Base-by-base conservation (phyloP, 2,888 invertebrate species). In the Ptychoptera albimana region DNA sequence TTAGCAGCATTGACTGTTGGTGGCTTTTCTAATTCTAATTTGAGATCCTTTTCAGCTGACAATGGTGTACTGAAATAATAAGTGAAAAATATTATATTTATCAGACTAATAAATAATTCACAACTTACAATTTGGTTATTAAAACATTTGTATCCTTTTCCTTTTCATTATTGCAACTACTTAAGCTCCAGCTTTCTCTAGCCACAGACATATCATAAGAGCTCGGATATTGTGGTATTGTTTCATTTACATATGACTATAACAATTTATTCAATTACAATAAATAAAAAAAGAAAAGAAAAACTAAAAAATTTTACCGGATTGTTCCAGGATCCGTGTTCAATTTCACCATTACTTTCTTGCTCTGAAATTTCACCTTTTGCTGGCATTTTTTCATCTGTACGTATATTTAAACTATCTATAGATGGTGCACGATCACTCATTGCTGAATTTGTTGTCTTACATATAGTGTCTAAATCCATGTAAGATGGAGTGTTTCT, bases 371-470 rank as follows among this genome's bases (percentile, higher is more conserved):
- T 72, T 64, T 88, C 88, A 1, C 87, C 87, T 49, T 84, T 74
- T 1, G 87, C 80, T 34, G 88, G 87, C 85, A 88, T 87, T 51
- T 79, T 77, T 61, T 88, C 88, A 57, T 88, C 86, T 0, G 87
- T 79, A 53, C 83, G 75, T 55, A 88, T 86, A 58, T 85, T 82
- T 39, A 85, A 65, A 52, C 72, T 72, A 46, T 68, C 67, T 3
- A 64, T 62, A 8, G 60, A 60, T 39, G 46, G 43, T n/a, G 50
- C 45, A 8, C 49, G 43, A 11, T 46, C 45, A 39, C 39, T 43
- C 34, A 40, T 42, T 16, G 38, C 40, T 29, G 37, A 38, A 42
- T 37, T 42, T 8, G 15, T 32, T 31, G 34, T 56, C 56, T 64
- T 65, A 42, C 60, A 64, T 23, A 23, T 23, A 8, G 61, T 49